phyloP scores from a whole-genome alignment of 1,140 invertebrate species.

The Oppia nitens region DNA sequence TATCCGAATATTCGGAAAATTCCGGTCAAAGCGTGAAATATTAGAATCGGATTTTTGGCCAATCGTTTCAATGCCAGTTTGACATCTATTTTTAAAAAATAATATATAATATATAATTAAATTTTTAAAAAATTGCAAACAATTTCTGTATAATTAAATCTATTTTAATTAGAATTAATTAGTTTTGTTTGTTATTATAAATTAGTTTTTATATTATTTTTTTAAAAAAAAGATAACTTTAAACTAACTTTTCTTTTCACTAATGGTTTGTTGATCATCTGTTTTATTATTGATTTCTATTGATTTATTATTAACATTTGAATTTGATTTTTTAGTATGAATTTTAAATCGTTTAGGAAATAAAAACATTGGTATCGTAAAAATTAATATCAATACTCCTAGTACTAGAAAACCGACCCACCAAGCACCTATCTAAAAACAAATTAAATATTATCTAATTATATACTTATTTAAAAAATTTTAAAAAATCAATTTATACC shows the following conservation, averaged over 20 bases:
- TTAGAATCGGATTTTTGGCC: slow-evolving; percentile 43
- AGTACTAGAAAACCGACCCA: slow-evolving; percentile 37
- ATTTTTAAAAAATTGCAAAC: neutral
- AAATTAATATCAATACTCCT: slow-evolving; percentile 19
- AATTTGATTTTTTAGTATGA: no score
- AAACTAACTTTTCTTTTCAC: no score
- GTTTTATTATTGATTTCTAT: no score
- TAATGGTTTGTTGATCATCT: no score
- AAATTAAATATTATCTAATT: neutral
- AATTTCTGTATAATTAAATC: neutral
- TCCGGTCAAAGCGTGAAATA: slow-evolving; percentile 46
- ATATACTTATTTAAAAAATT: slow-evolving; percentile 2
- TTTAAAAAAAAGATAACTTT: no score
- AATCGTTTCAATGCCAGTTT: slow-evolving; percentile 23
- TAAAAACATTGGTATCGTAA: slow-evolving; percentile 22
- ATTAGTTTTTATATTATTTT: no score
- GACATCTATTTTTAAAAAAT: slow-evolving; percentile 30
- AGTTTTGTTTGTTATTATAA: no score
- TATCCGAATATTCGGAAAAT: slow-evolving; percentile 52
- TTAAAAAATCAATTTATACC: slow-evolving; percentile 24
- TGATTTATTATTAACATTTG: no score
- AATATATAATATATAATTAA: neutral
- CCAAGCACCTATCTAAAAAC: slow-evolving; percentile 23
- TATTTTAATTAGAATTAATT: no score
- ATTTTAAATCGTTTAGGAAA: slow-evolving; percentile 17